These are phyloP conservation scores for Papilio gigon DNA, from an alignment of 2,888 invertebrate genomes.

Conservation along the genomic window DNA sequence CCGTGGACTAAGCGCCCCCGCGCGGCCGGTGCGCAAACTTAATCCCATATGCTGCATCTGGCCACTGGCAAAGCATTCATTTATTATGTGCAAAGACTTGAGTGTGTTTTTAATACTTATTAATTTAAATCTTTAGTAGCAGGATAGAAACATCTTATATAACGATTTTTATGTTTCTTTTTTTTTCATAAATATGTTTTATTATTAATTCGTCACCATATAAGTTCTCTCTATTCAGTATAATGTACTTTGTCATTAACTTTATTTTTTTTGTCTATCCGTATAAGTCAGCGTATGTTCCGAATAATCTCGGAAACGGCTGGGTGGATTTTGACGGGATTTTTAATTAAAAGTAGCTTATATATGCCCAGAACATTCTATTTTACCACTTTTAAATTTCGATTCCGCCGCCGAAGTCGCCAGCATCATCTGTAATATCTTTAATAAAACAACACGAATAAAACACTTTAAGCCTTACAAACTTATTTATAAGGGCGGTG, in stretches of 20 bases:
- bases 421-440: no score
- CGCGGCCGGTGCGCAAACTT: constrained; percentile 18
- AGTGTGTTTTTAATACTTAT: background rate
- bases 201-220: no score
- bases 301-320: no score
- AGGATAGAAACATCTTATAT: background rate
- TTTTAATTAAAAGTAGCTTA: no score
- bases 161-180: background rate
- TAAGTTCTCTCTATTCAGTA: no score
- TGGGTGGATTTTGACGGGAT: no score
- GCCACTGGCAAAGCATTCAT: background rate
- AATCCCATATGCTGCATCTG: constrained; percentile 31
- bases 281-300: no score
- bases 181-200: background rate
- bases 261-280: no score
- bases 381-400: no score
- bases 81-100: constrained; percentile 2
- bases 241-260: no score
- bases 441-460: background rate
- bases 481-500: constrained; percentile 22
- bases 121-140: background rate
- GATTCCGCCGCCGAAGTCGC: no score
- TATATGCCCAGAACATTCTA: no score
- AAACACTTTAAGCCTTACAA: background rate
- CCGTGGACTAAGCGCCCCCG: constrained; percentile 7